Evolutionary conservation across 2,888 invertebrate genomes (phyloP).

Genomic region (Altica lythri): DNA sequence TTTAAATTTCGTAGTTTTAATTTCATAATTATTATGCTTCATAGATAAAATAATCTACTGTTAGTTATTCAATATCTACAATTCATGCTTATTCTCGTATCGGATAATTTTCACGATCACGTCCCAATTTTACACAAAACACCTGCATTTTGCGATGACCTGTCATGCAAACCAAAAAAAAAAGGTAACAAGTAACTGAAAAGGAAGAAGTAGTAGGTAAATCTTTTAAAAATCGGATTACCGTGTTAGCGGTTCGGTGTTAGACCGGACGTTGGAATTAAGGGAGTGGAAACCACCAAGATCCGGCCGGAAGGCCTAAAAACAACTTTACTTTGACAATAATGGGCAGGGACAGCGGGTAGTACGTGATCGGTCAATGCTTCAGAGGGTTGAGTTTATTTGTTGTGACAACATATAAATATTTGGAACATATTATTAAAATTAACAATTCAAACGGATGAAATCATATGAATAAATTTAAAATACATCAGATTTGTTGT

Average conservation of each 20-base stretch:
- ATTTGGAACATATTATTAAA: too few species aligned
- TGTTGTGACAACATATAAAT: too few species aligned
- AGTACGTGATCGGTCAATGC: too few species aligned
- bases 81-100: slow-evolving; percentile 3
- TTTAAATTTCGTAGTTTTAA: too few species aligned
- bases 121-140: slow-evolving; percentile 6
- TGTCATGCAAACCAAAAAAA: slow-evolving; percentile 1
- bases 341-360: slow-evolving; percentile 1
- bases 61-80: too few species aligned
- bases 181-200: slow-evolving; percentile 8
- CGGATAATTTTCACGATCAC: slow-evolving; percentile 21
- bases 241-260: slow-evolving; percentile 22
- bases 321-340: slow-evolving; percentile 3
- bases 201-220: too few species aligned
- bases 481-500: too few species aligned
- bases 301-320: slow-evolving; percentile 26
- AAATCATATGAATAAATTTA: too few species aligned
- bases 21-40: too few species aligned
- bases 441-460: too few species aligned
- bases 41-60: too few species aligned
- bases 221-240: slow-evolving; percentile 26
- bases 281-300: slow-evolving; percentile 36
- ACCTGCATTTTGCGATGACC: slow-evolving; percentile 2
- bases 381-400: too few species aligned
- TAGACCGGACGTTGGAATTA: slow-evolving; percentile 40